These are phyloP conservation scores for Steatocranus sp. DNA, from an alignment of 2,797 vertebrate species.

Conservation along the genomic window DNA sequence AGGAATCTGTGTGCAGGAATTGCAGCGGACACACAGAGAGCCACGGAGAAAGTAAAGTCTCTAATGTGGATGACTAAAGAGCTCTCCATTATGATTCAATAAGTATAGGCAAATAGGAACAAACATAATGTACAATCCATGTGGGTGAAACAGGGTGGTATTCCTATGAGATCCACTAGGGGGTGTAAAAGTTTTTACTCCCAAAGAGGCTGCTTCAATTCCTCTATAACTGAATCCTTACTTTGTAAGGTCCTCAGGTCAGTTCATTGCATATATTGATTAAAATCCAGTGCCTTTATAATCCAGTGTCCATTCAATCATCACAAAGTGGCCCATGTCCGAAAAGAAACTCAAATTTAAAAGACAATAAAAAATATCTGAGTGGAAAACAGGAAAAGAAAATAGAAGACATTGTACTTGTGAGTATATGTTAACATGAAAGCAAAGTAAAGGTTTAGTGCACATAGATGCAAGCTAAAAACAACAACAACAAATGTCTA, in stretches of 20 bases:
- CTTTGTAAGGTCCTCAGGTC: background rate
- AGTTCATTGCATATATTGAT: background rate
- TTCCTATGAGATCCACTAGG: conserved; percentile 42
- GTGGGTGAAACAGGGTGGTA: background rate
- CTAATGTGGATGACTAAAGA: background rate
- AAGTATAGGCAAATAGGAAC: background rate
- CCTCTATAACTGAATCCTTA: background rate
- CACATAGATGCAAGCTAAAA: background rate
- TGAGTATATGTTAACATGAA: background rate
- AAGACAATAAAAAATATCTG: background rate
- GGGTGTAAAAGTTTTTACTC: conserved; percentile 39
- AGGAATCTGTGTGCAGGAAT: background rate
- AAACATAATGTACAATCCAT: background rate
- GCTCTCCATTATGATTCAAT: background rate
- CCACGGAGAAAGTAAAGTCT: background rate
- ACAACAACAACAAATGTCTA: background rate
- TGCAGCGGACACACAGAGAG: background rate
- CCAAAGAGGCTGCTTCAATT: background rate
- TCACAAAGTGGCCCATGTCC: background rate
- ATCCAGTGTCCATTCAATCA: background rate
- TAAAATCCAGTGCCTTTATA: background rate
- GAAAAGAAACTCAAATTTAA: background rate
- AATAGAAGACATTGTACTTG: background rate
- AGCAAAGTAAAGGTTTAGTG: background rate
- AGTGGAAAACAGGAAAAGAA: background rate